Evolutionary conservation across 1,140 invertebrate genomes (phyloP).

Genomic region (Tetragnatha versicolor): DNA sequence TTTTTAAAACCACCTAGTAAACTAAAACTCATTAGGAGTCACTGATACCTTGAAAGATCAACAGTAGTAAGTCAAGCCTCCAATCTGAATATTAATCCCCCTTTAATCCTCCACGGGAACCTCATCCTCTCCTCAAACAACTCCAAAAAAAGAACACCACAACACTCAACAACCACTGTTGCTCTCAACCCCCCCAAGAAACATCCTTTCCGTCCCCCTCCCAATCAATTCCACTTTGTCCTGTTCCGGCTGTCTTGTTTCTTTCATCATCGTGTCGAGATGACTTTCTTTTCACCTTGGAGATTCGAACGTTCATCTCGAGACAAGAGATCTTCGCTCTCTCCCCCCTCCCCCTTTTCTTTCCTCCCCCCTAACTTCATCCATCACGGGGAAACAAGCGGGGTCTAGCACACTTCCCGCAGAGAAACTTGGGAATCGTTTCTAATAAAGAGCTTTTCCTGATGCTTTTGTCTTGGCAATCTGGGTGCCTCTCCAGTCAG

Average conservation of each 20-base stretch:
- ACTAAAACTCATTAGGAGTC: too few species aligned
- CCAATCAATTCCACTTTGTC: slow-evolving; percentile 48
- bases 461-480: neutral
- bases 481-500: too few species aligned
- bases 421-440: neutral
- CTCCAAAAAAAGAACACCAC: too few species aligned
- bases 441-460: slow-evolving; percentile 14
- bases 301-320: slow-evolving; percentile 37
- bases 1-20: too few species aligned
- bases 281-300: slow-evolving; percentile 51
- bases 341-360: neutral
- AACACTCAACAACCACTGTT: neutral
- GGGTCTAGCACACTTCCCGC: neutral
- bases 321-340: too few species aligned
- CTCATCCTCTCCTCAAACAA: too few species aligned
- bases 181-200: neutral
- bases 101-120: too few species aligned
- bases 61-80: too few species aligned
- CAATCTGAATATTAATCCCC: too few species aligned
- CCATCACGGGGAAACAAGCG: slow-evolving; percentile 8
- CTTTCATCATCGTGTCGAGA: slow-evolving; percentile 42
- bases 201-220: neutral
- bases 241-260: slow-evolving; percentile 45
- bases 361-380: neutral
- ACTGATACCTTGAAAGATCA: too few species aligned